A percentile compares a stretch with the other conserved stretches of the same genome.
Evolutionary conservation across 2,113 vertebrate genomes (phyloP).

Genomic region (Ginglymostoma cirratum): DNA sequence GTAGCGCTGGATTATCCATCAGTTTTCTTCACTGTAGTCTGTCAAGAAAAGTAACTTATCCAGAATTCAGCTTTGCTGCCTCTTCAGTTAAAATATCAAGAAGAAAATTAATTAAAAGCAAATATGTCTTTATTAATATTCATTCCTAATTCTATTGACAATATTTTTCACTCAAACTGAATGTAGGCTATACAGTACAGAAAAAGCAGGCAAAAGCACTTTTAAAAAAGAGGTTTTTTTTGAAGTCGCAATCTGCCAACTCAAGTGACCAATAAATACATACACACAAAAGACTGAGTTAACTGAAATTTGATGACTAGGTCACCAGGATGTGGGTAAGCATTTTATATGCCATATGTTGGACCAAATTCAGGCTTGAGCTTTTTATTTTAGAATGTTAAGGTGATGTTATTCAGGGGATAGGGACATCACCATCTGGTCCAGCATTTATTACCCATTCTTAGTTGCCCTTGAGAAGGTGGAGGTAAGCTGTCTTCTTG

Average conservation of each 20-base stretch:
- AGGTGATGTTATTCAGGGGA: too few relatives aligned
- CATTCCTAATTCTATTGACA: too few relatives aligned
- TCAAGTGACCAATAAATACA: background rate
- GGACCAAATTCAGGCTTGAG: background rate
- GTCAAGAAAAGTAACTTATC: background rate
- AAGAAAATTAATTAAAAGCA: background rate
- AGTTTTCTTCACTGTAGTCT: background rate
- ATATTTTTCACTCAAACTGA: background rate
- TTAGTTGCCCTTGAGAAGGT: too few relatives aligned
- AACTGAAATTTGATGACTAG: background rate
- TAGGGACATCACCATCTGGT: too few relatives aligned
- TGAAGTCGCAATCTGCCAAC: background rate
- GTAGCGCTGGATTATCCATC: background rate
- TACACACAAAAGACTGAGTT: background rate
- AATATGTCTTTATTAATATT: background rate
- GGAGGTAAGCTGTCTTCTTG: too few relatives aligned
- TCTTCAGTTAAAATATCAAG: background rate
- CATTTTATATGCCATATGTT: background rate
- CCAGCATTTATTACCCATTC: too few relatives aligned
- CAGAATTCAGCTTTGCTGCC: background rate
- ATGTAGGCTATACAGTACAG: background rate
- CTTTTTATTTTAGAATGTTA: too few relatives aligned
- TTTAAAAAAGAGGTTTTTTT: background rate
- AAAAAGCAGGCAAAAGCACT: background rate
- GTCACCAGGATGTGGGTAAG: background rate